Conservation (phyloP, 1,140 invertebrate species). For the Alviniconcha marisindica region DNA sequence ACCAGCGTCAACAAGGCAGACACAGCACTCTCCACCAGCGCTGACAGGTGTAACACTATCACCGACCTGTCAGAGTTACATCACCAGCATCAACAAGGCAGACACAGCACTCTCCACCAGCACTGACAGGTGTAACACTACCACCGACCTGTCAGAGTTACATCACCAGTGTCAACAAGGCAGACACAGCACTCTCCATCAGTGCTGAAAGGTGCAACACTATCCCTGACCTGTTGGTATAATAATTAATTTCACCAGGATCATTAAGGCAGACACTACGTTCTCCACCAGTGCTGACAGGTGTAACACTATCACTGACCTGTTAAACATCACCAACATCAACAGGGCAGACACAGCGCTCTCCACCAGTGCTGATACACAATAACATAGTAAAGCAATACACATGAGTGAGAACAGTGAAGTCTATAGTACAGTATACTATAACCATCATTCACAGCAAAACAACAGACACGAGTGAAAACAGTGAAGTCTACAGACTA, state of each 20-base stretch:
- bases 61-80: conserved; percentile 82
- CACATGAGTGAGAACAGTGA: no score
- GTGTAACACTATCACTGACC: conserved; percentile 85
- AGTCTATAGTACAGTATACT: no score
- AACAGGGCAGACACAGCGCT: conserved; percentile 84
- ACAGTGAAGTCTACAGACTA: no score
- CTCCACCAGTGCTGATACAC: conserved; percentile 90
- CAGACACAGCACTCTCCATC: conserved; percentile 86
- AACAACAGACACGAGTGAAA: no score
- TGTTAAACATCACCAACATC: conserved; percentile 83
- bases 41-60: conserved; percentile 85
- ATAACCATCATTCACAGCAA: no score
- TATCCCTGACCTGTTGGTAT: conserved; percentile 82
- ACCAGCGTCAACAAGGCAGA: conserved; percentile 87
- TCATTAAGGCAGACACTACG: conserved; percentile 83
- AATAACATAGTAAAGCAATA: no score
- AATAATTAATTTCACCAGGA: conserved; percentile 85
- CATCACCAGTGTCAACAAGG: conserved; percentile 85
- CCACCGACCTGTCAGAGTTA: conserved; percentile 81
- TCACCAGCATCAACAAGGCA: conserved; percentile 84
- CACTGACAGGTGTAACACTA: conserved; percentile 86
- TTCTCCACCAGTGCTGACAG: conserved; percentile 90
- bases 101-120: conserved; percentile 87
- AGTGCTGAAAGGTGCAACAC: conserved; percentile 87
- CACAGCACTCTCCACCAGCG: conserved; percentile 86